A percentile compares a stretch with the other conserved stretches of the same genome.
phyloP scores from a whole-genome alignment of 2,797 vertebrate genomes.

The Lagocephalus sceleratus region DNA sequence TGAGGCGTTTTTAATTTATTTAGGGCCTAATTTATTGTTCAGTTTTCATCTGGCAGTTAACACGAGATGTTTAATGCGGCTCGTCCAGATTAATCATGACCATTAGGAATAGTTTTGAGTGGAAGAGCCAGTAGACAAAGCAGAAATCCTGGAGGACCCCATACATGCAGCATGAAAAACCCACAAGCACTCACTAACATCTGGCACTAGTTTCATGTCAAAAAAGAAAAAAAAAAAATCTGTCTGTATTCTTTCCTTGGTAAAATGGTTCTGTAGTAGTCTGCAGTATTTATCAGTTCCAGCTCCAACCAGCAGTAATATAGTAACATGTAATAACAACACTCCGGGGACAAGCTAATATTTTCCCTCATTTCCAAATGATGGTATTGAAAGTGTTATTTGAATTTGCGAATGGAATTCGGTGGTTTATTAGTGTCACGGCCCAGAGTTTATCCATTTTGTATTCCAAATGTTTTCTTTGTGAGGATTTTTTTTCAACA shows the following conservation, averaged over 20 bases:
- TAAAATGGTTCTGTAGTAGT: not conserved
- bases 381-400: too few species aligned
- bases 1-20: too few species aligned
- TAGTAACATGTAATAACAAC: not conserved
- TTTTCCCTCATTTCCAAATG: not conserved
- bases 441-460: constrained; percentile 6
- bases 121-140: not conserved
- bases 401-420: not conserved
- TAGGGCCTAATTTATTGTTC: too few species aligned
- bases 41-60: too few species aligned
- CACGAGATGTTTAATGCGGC: too few species aligned
- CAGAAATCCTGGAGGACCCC: not conserved
- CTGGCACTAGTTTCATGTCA: not conserved
- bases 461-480: constrained; percentile 20
- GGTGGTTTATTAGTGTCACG: not conserved
- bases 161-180: not conserved
- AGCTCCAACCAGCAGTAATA: not conserved
- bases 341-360: not conserved
- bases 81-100: too few species aligned
- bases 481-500: constrained; percentile 7
- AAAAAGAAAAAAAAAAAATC: not conserved
- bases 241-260: not conserved
- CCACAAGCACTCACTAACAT: not conserved
- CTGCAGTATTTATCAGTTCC: not conserved
- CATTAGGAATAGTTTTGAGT: too few species aligned